These are phyloP conservation scores for Rhamphomyia laevipes DNA, from an alignment of 2,888 invertebrate genomes.

Conservation along the genomic window DNA sequence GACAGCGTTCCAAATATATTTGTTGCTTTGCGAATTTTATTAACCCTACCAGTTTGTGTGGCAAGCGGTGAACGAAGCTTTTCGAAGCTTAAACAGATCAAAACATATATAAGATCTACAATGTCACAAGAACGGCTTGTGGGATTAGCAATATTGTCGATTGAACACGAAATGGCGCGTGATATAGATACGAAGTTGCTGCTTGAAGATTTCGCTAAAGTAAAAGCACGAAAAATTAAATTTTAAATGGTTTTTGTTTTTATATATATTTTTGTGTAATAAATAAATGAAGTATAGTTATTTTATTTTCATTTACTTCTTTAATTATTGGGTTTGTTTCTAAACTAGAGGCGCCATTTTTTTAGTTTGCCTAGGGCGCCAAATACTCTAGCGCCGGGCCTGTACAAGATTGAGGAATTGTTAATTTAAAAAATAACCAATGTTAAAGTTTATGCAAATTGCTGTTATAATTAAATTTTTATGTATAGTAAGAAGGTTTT, in stretches of 20 bases:
- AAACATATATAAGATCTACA: constrained; percentile 19
- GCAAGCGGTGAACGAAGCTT: constrained; percentile 3
- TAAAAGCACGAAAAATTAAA: neutral
- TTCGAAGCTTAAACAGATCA: constrained; percentile 13
- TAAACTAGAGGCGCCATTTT: neutral
- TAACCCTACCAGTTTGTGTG: constrained; percentile 7
- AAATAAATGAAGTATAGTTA: too few relatives aligned
- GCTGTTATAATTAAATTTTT: too few relatives aligned
- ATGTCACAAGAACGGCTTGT: constrained; percentile 17
- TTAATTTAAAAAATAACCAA: too few relatives aligned
- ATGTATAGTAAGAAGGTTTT: too few relatives aligned
- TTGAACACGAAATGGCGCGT: constrained; percentile 16
- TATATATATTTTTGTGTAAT: neutral
- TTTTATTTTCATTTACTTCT: neutral
- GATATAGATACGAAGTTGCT: neutral
- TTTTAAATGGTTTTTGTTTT: neutral
- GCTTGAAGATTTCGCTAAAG: neutral
- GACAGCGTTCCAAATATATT: neutral
- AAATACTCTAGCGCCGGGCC: neutral
- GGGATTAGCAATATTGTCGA: constrained; percentile 20
- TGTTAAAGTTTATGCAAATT: too few relatives aligned
- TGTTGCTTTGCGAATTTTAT: constrained; percentile 4
- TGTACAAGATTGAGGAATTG: too few relatives aligned
- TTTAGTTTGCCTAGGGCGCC: neutral
- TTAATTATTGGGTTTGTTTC: neutral